Percentiles rank a stretch among this genome's conserved stretches.
Conservation (phyloP, 2,888 invertebrate genomes). For the Mesochorus sp. region DNA sequence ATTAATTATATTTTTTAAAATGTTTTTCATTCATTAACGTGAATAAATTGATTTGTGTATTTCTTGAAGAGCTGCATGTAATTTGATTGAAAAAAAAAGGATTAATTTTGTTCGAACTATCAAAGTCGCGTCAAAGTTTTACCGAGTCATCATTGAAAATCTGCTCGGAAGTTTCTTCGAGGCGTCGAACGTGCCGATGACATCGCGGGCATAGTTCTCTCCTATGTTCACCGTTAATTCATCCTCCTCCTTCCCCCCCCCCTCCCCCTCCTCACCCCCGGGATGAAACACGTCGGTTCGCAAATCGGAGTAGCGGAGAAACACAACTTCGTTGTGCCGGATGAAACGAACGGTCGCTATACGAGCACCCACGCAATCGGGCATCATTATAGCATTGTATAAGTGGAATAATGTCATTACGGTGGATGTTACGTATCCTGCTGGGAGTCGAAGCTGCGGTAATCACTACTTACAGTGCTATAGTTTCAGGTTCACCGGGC, state of each 20-base stretch:
- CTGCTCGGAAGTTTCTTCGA: slow-evolving; percentile 8
- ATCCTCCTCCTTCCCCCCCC: no score
- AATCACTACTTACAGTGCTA: slow-evolving; percentile 44
- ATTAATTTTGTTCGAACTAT: background rate
- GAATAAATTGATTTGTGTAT: no score
- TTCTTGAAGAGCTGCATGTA: no score
- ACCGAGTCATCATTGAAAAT: slow-evolving; percentile 48
- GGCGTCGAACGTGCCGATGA: slow-evolving; percentile 42
- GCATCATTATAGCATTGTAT: slow-evolving; percentile 71
- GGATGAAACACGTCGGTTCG: slow-evolving; percentile 60
- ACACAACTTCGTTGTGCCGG: slow-evolving; percentile 63
- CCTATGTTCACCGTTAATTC: slow-evolving; percentile 45
- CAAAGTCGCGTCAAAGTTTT: background rate
- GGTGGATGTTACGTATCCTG: slow-evolving; percentile 64
- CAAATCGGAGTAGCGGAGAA: slow-evolving; percentile 46
- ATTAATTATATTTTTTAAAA: background rate
- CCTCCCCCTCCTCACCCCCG: no score
- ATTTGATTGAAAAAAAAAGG: no score
- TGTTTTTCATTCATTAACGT: background rate
- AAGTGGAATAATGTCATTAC: slow-evolving; percentile 73
- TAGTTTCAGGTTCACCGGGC: slow-evolving; percentile 24
- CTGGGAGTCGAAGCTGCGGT: slow-evolving; percentile 33
- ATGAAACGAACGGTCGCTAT: slow-evolving; percentile 66
- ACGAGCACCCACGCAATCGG: slow-evolving; percentile 70
- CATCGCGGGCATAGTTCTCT: background rate